A percentile compares a stretch with the other conserved stretches of the same genome.
Conservation (phyloP, 2,888 invertebrate species). For the Scelioninae gen. 1 region DNA sequence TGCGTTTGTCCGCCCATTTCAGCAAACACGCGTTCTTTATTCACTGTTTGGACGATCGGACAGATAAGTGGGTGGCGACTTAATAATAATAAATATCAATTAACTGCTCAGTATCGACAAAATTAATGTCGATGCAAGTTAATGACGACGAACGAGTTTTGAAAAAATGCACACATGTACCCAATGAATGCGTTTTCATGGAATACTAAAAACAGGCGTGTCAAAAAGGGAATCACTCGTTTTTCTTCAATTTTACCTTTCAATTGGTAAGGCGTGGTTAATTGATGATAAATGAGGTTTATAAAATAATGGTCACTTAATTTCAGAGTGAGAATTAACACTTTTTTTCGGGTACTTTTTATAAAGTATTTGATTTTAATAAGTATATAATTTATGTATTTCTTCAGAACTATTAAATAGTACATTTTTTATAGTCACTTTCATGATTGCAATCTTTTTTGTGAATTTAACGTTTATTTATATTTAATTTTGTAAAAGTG, state of each 20-base stretch:
- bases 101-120: no score
- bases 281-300: slow-evolving; percentile 36
- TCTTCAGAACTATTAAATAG: no score
- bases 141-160: no score
- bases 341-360: neutral
- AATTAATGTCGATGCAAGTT: no score
- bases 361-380: no score
- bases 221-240: slow-evolving; percentile 25
- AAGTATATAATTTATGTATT: no score
- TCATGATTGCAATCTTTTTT: no score
- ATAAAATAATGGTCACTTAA: slow-evolving; percentile 30
- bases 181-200: slow-evolving; percentile 2
- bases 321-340: slow-evolving; percentile 17
- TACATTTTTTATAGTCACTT: no score
- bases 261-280: slow-evolving; percentile 28
- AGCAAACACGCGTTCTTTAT: slow-evolving; percentile 65
- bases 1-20: slow-evolving; percentile 57
- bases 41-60: slow-evolving; percentile 28
- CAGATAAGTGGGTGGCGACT: slow-evolving; percentile 79
- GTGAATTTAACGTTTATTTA: no score
- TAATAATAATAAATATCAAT: no score
- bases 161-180: slow-evolving; percentile 28
- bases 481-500: no score
- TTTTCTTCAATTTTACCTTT: slow-evolving; percentile 23
- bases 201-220: slow-evolving; percentile 32